A percentile compares a stretch with the other conserved stretches of the same genome.
phyloP scores from a whole-genome alignment of 2,888 invertebrate genomes.

The Agonopterix alstromeriana region DNA sequence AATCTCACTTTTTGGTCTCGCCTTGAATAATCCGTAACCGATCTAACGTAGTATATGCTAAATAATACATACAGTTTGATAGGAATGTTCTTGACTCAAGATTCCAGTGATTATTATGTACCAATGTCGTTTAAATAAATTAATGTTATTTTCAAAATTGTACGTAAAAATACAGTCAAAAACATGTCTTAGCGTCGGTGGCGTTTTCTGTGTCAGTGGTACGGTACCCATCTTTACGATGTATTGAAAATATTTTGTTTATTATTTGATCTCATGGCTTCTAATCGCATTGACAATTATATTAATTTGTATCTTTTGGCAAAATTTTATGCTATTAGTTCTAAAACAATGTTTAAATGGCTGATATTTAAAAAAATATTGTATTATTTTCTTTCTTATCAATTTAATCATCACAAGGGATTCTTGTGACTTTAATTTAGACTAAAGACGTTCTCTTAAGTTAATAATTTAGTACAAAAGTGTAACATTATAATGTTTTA shows the following conservation, averaged over 20 bases:
- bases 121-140: too few species aligned
- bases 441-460: constrained; percentile 35
- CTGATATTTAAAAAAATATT: neutral
- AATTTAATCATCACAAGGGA: constrained; percentile 39
- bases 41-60: too few species aligned
- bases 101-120: too few species aligned
- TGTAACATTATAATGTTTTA: constrained; percentile 17
- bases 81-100: too few species aligned
- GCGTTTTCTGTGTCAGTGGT: too few species aligned
- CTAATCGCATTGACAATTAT: constrained; percentile 29
- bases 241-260: constrained; percentile 8
- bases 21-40: too few species aligned
- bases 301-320: constrained; percentile 2
- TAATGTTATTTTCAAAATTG: too few species aligned
- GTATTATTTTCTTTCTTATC: neutral
- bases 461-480: constrained; percentile 67
- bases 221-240: neutral
- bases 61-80: too few species aligned
- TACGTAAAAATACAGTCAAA: too few species aligned
- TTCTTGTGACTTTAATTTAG: constrained; percentile 26
- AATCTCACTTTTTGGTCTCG: too few species aligned
- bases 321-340: constrained; percentile 1
- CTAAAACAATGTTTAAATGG: neutral
- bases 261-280: constrained; percentile 59
- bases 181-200: too few species aligned